These are phyloP conservation scores for Sternotherus odoratus DNA, from an alignment of 2,797 vertebrate genomes.

Conservation along the genomic window DNA sequence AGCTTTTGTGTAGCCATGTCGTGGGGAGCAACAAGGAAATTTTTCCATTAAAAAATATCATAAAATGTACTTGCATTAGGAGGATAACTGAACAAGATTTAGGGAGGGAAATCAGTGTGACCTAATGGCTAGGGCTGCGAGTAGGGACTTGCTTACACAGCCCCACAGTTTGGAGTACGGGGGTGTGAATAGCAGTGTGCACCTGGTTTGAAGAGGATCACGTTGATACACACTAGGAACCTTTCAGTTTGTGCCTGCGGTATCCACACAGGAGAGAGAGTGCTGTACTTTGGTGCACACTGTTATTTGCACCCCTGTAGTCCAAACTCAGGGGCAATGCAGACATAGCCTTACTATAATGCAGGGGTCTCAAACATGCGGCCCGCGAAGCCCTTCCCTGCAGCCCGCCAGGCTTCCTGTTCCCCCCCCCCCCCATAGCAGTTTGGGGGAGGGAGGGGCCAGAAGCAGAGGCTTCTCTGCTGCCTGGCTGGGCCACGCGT, in stretches of 20 bases:
- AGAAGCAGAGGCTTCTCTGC: no score
- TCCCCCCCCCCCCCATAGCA: no score
- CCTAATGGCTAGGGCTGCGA: background rate
- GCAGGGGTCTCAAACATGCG: no score
- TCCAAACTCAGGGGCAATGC: background rate
- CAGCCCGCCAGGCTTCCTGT: no score
- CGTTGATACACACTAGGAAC: background rate
- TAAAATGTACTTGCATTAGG: background rate
- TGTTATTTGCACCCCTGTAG: background rate
- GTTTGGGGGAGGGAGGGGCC: no score
- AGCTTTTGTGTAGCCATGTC: background rate
- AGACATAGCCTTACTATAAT: background rate
- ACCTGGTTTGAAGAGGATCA: background rate
- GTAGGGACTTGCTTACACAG: background rate
- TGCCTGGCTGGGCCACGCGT: no score
- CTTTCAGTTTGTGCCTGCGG: background rate
- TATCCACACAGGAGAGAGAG: background rate
- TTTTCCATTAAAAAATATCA: background rate
- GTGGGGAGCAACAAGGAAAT: background rate
- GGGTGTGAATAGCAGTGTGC: background rate
- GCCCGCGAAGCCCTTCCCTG: no score
- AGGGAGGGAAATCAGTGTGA: background rate
- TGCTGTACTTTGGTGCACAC: background rate
- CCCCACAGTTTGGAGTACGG: background rate
- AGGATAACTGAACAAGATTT: background rate